A percentile compares a stretch with the other conserved stretches of the same genome.
Conservation (phyloP, 2,888 invertebrate genomes). For the Chromoteleia sp. region DNA sequence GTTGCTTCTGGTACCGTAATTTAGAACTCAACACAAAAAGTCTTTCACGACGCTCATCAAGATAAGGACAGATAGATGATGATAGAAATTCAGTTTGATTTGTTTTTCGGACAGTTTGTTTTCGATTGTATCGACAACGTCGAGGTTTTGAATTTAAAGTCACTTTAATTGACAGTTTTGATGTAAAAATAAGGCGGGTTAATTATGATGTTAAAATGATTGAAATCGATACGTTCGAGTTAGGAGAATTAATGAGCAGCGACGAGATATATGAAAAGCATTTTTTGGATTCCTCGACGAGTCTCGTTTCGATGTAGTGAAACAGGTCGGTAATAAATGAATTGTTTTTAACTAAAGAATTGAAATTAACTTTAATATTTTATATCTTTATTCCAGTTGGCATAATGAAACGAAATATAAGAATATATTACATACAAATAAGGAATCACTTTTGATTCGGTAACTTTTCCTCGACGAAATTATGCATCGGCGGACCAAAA, state of each 20-base stretch:
- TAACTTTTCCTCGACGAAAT: no score
- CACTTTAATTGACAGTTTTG: constrained; percentile 50
- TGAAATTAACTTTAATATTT: no score
- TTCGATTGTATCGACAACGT: constrained; percentile 7
- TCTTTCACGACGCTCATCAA: constrained; percentile 30
- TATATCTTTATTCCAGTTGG: no score
- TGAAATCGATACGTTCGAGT: constrained; percentile 8
- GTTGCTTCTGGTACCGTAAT: constrained; percentile 28
- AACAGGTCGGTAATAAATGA: not conserved
- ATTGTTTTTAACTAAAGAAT: no score
- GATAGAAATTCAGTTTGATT: not conserved
- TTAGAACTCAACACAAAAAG: constrained; percentile 39
- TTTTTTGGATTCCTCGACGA: not conserved
- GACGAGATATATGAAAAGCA: not conserved
- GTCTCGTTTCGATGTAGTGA: not conserved
- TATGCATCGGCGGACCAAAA: no score
- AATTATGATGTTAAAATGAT: constrained; percentile 28
- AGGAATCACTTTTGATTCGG: no score
- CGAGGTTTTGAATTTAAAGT: constrained; percentile 3
- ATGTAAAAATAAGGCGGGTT: constrained; percentile 27
- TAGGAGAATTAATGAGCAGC: constrained; percentile 19
- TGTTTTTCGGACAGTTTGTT: constrained; percentile 16
- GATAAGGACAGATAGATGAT: constrained; percentile 40
- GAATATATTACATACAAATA: no score
- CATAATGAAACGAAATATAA: no score